Base-by-base conservation (phyloP, 2,888 invertebrate genomes). In the Cyaniris semiargus region DNA sequence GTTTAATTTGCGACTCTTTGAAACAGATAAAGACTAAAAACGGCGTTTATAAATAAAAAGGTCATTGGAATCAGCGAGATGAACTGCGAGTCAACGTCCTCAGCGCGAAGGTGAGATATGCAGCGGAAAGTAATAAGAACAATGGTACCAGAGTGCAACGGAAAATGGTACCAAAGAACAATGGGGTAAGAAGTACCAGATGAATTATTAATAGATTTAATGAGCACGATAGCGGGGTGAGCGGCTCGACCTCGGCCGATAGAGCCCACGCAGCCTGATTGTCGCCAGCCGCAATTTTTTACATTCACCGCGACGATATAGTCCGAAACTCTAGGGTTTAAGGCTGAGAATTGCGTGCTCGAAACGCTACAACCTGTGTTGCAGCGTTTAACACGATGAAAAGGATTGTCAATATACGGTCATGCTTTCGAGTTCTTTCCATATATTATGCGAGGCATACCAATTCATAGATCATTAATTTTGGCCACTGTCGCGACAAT, bases 211-310 rank as follows among this genome's bases (percentile, higher is more conserved):
- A 91, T 92, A 91, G 89, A 87, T 89, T 85, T 90, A 92, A 91
- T 89, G 90, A 82, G 84, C 83, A 84, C 84, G 92, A 90, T 92
- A 91, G 89, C 86, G 86, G 93, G 93, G 93, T 92, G 92, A 92
- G 89, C 91, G 89, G 87, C 83, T 87, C 90, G 92, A 92, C 92
- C 93, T 92, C 90, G 89, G 80, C 81, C 82, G 92, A 92, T 92
- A 92, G 89, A 85, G 90, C 93, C 93, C 93, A 92, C 93, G 93
- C 93, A 93, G 93, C 90, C 93, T 86, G 92, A 90, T 91, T 92
- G 93, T 93, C 93, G 92, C 93, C 93, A 86, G 83, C 87, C 82
- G 86, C 83, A 80, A 83, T 86, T 80, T 74, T 87, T 86, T 85
- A 85, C 83, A 83, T 80, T 81, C 79, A 80, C 82, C 80, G 76